These are phyloP conservation scores for Scolanthus callimorphus DNA, from an alignment of 92 coral and sea anemone species.

Conservation along the genomic window DNA sequence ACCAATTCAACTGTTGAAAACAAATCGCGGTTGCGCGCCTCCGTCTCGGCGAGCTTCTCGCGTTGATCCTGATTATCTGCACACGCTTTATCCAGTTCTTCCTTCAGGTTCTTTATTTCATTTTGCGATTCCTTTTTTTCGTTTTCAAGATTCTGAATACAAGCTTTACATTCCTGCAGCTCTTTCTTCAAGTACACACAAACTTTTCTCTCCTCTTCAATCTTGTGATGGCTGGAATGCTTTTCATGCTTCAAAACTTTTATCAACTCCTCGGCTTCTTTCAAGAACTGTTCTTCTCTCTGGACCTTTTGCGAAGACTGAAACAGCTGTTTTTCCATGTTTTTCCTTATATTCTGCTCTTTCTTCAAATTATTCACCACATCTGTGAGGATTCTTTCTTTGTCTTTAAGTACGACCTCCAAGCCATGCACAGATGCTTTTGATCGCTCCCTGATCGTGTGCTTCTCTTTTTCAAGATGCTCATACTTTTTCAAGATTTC, in stretches of 20 bases:
- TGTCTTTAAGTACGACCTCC: constrained; percentile 17
- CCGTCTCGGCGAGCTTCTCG: constrained; percentile 7
- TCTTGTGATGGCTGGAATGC: not conserved
- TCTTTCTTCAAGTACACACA: not conserved
- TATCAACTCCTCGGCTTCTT: constrained; percentile 22
- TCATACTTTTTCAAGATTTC: not conserved
- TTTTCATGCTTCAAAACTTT: constrained; percentile 14
- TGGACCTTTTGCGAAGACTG: not conserved
- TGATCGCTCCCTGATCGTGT: constrained; percentile 19
- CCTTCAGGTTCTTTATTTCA: constrained; percentile 1
- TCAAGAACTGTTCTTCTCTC: constrained; percentile 6
- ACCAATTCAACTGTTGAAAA: not conserved
- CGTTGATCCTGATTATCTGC: constrained; percentile 1
- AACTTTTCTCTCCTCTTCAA: not conserved
- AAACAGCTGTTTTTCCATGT: constrained; percentile 10
- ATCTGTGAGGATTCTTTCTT: not conserved
- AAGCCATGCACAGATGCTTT: constrained; percentile 26
- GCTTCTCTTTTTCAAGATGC: constrained; percentile 40
- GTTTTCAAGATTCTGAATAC: not conserved
- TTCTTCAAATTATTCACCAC: not conserved
- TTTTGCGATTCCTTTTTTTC: constrained; percentile 4
- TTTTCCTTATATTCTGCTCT: not conserved
- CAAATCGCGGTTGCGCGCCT: constrained; percentile 5
- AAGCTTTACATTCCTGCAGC: not conserved
- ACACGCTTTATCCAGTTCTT: not conserved